Evolutionary conservation across 2,113 vertebrate species (phyloP), one percentile per base, ranked within the genome.

Genomic region (Oryzias melastigma): DNA sequence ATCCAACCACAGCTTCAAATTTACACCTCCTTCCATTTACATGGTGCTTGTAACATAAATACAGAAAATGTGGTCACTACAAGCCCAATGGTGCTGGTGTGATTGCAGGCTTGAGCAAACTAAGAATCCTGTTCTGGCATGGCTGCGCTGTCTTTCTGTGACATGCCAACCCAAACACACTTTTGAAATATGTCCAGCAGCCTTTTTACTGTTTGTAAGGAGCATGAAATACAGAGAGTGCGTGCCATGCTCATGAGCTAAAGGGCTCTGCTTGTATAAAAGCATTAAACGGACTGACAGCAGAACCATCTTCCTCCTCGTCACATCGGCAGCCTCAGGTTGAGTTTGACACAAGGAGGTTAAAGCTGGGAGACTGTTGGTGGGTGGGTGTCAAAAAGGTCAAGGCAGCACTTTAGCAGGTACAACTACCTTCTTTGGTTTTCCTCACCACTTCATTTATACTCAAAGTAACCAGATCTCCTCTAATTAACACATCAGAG

Each of bases 221-320:
- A 57, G 59, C 52, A 71, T 81, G 53, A 86, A 78, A 80, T 77
- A 84, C 48, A 3, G 44, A 52, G 50, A 64, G n/a, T 63, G 71
- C 71, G 63, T 53, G 69, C 67, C 70, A 45, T 56, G 53, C 35
- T 52, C 53, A 71, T 24, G 50, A 62, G 59, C 14, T n/a, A 20
- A 20, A 73, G 49, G 73, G 78, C 72, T 68, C 58, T 59, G 69
- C 60, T 48, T 67, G 64, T 12, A 27, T 12, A 53, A 66, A 64
- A 80, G 86, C 84, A 81, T 62, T 58, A 74, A 78, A 77, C 72
- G 82, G 62, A 78, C 49, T 83, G 80, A 81, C 75, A 73, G 68
- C 44, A 22, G 68, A 77, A 27, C 62, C 58, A 52, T 59, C 62
- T 17, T 64, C 60, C 52, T 62, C 52, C 29, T 68, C 46, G 54